Evolutionary conservation across 2,888 invertebrate species (phyloP).

Genomic region (Pediacus dermestoides): DNA sequence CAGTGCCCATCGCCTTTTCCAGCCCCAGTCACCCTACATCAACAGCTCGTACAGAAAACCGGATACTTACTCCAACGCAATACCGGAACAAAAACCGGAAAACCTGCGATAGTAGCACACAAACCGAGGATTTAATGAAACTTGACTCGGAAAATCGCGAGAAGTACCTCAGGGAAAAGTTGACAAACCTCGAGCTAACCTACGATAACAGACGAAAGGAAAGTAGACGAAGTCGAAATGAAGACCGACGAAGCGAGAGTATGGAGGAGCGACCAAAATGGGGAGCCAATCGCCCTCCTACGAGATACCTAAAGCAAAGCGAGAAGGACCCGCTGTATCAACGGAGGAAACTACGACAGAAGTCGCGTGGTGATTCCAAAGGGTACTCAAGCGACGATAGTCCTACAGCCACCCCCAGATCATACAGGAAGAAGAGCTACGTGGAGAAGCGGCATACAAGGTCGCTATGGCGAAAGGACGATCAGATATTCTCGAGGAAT

Average conservation of each 20-base stretch:
- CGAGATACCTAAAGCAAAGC: conserved; percentile 83
- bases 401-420: conserved; percentile 56
- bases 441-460: conserved; percentile 48
- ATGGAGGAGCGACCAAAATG: conserved; percentile 68
- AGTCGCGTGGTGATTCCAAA: conserved; percentile 57
- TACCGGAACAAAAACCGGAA: conserved; percentile 51
- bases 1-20: conserved; percentile 36
- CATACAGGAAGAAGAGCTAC: conserved; percentile 48
- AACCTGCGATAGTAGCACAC: conserved; percentile 64
- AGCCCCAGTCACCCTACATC: conserved; percentile 23
- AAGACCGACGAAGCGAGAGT: conserved; percentile 53
- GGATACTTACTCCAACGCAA: conserved; percentile 58
- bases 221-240: conserved; percentile 51
- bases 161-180: conserved; percentile 40
- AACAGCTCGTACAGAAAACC: conserved; percentile 46
- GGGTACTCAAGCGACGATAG: conserved; percentile 64
- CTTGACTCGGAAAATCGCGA: conserved; percentile 24
- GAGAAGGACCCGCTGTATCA: conserved; percentile 85
- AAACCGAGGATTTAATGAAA: conserved; percentile 54
- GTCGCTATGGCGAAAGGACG: conserved; percentile 49
- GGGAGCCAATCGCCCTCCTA: conserved; percentile 73
- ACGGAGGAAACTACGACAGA: conserved; percentile 64
- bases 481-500: conserved; percentile 49
- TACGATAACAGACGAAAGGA: conserved; percentile 53
- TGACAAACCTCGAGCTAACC: conserved; percentile 53